Conservation (phyloP, 2,113 vertebrate genomes). For the Atherinomorus stipes region DNA sequence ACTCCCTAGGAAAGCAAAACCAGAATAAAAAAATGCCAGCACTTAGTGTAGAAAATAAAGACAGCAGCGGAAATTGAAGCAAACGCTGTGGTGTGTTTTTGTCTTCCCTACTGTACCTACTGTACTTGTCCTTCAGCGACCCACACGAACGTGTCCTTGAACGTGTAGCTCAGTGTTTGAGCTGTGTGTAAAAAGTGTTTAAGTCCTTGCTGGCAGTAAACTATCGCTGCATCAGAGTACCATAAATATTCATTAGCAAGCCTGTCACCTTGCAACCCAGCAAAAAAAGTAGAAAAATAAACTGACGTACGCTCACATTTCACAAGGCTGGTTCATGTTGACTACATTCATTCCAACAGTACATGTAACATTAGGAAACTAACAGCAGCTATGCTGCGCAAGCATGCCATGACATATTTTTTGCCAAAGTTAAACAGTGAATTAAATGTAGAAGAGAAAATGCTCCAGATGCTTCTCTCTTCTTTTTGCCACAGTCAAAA, state of each 20-base stretch:
- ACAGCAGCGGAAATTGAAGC: too few species aligned
- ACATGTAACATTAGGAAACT: neutral
- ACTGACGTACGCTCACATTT: slow-evolving; percentile 28
- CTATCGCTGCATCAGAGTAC: slow-evolving; percentile 51
- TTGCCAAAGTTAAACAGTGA: too few species aligned
- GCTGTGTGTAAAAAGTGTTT: too few species aligned
- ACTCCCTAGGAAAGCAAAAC: too few species aligned
- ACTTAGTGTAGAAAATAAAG: too few species aligned
- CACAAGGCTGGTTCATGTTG: neutral
- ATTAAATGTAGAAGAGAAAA: too few species aligned
- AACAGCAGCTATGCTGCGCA: neutral
- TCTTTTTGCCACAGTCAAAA: too few species aligned
- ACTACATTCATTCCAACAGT: slow-evolving; percentile 4
- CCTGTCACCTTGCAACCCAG: slow-evolving; percentile 32
- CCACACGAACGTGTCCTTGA: slow-evolving; percentile 28
- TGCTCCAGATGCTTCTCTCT: too few species aligned
- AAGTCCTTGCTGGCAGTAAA: slow-evolving; percentile 36
- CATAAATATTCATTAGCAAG: slow-evolving; percentile 74
- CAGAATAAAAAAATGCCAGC: too few species aligned
- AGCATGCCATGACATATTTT: neutral
- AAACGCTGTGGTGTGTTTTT: neutral
- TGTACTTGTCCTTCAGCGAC: slow-evolving; percentile 13
- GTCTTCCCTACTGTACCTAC: slow-evolving; percentile 2
- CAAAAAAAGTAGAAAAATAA: slow-evolving; percentile 11
- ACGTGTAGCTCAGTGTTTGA: slow-evolving; percentile 15